phyloP scores from a whole-genome alignment of 2,888 invertebrate species.

The Frankliniella fusca region DNA sequence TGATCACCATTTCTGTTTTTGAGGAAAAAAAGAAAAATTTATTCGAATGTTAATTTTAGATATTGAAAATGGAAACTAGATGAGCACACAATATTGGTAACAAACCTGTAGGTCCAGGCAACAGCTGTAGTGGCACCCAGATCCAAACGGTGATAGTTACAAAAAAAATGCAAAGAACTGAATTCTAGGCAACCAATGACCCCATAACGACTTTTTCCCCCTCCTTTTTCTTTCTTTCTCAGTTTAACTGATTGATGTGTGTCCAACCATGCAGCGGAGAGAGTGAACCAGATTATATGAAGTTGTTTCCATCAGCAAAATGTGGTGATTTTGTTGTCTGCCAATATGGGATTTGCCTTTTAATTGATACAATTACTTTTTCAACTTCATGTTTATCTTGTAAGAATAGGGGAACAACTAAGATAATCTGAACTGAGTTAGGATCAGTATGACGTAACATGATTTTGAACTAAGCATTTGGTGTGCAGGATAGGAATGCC shows the following conservation, averaged over 20 bases:
- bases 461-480: not conserved
- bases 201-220: no score
- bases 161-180: not conserved
- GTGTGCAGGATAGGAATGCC: no score
- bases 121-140: constrained; percentile 14
- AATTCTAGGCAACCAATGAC: not conserved
- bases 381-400: not conserved
- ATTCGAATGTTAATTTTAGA: not conserved
- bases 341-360: not conserved
- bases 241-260: constrained; percentile 1
- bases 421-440: not conserved
- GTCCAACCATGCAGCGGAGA: constrained; percentile 11
- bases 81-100: constrained; percentile 9
- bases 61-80: constrained; percentile 2
- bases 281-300: not conserved
- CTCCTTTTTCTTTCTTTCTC: no score
- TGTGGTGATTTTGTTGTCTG: not conserved
- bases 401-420: not conserved
- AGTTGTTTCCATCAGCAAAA: not conserved
- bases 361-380: no score
- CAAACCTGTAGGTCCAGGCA: constrained; percentile 20
- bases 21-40: not conserved
- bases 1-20: not conserved
- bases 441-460: constrained; percentile 12
- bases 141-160: constrained; percentile 10